Base-by-base conservation (phyloP, 1,140 invertebrate species). In the Sitobion miscanthi region DNA sequence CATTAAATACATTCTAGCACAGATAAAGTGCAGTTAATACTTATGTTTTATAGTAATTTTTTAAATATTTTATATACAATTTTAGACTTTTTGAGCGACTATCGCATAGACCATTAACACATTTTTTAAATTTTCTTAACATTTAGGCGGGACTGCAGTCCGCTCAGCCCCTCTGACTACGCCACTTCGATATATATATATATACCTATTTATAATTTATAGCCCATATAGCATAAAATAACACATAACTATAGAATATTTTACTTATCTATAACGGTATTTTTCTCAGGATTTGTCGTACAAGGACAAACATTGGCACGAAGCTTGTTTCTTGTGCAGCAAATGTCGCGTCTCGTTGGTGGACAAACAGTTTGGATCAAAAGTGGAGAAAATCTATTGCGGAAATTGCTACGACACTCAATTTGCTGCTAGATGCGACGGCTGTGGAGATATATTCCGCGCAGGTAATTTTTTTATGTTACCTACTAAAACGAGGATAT, bases 221-320 rank as follows among this genome's bases (percentile, higher is more conserved):
- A 54, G 6, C 4, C 52, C 21, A 0, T 1, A 42, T 42, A 11
- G 6, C 47, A 57, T 57, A 57, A 25, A 11, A 69, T n/a, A n/a
- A n/a, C 11, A 4, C 17, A 7, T 77, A 77, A n/a, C 30, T 4
- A 77, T 77, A 35, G 2, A 54, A 52, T 52, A 52, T 52, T 49
- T 11, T 49, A 11, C 11, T 14, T 14, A 69, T n/a, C 4, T 69
- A 69, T n/a, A 1, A 14, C 30, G 30, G 30, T n/a, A 17, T 77
- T 89, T 85, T 77, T 20, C 35, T 94, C 96, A 99, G 99, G 99
- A 99, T 96, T 96, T 99, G 95, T 99, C 99, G 88, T 99, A 99
- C 97, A 99, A 99, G 96, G 99, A 99, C 95, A 99, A 99, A 96
- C 99, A 99, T 95, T 99, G 99, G 99, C 99, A 99, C 96, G 99